Evolutionary conservation across 2,888 invertebrate genomes (phyloP), one percentile per base, ranked within the genome.

Genomic region (Campaea margaritaria): DNA sequence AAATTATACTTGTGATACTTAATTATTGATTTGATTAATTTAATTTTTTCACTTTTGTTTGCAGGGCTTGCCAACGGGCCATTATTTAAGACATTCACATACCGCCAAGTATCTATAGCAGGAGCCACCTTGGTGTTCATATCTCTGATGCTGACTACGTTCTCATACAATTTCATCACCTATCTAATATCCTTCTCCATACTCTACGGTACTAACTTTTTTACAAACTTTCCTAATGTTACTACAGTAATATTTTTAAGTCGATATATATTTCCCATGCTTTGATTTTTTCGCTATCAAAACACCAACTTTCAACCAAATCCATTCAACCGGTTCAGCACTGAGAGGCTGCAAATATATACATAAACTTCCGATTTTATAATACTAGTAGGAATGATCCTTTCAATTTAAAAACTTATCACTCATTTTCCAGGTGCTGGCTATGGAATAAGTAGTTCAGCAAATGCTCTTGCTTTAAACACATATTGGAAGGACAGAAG

Each of bases 401-500:
- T 21, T 21, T 21, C 5, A 3, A 3, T 21, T 21, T 3, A 21
- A 3, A 21, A 21, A 21, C 2, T 21, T 21, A 5, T 3, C 21
- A 21, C 5, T 2, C 5, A 21, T 48, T 87, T 60, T 87, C 58
- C 76, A 95, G 95, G 95, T 70, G 87, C 93, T 62, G 95, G 95
- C 0, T 91, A 94, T 64, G 95, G 95, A 9, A 93, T 96, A 46
- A 94, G 94, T 38, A 93, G 95, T 74, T 95, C 96, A 0, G 94
- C 96, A 2, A 95, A 95, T 70, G 94, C 95, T 11, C 80, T 96
- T 64, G 96, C 96, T 1, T 83, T 96, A 59, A 96, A 96, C 74
- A 95, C 96, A 2, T 96, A 95, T 79, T 96, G 96, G 89, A 95
- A 94, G 78, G 91, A 94, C 51, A 94, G 94, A 78, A 92, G 96